A percentile compares a stretch with the other conserved stretches of the same genome.
Evolutionary conservation across 2,797 vertebrate genomes (phyloP).

Genomic region (Bufotes viridis): DNA sequence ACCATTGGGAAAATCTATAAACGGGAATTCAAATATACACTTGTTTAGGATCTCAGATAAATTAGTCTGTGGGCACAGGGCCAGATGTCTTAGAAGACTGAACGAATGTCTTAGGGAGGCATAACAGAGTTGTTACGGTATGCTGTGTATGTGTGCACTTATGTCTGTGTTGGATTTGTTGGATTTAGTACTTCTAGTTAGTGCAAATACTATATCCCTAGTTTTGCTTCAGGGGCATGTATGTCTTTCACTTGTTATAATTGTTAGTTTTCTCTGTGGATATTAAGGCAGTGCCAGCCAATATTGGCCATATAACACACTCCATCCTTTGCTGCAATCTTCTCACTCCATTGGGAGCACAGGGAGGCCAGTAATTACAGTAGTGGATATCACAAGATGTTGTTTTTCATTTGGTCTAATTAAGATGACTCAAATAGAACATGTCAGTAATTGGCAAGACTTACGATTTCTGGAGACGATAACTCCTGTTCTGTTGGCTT

Average conservation of each 20-base stretch:
- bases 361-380: slow-evolving; percentile 10
- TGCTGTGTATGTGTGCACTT: not conserved
- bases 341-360: slow-evolving; percentile 15
- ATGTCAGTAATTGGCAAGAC: slow-evolving; percentile 34
- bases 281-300: not conserved
- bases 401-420: slow-evolving; percentile 41
- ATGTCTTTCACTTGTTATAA: slow-evolving; percentile 4
- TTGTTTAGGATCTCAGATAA: slow-evolving; percentile 38
- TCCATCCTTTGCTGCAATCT: slow-evolving; percentile 21
- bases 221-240: not conserved
- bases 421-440: slow-evolving; percentile 23
- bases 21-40: slow-evolving; percentile 50
- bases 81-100: not conserved
- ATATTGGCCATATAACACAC: slow-evolving; percentile 39
- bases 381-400: slow-evolving; percentile 11
- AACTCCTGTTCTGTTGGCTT: slow-evolving; percentile 9
- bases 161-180: not conserved
- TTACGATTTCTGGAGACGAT: not conserved
- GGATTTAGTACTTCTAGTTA: not conserved
- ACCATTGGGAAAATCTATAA: slow-evolving; percentile 53
- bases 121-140: not conserved
- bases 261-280: slow-evolving; percentile 31
- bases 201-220: not conserved
- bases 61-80: slow-evolving; percentile 12
- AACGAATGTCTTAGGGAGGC: not conserved